Evolutionary conservation across 2,888 invertebrate species (phyloP), one percentile per base, ranked within the genome.

Genomic region (Sepioteuthis lessoniana): DNA sequence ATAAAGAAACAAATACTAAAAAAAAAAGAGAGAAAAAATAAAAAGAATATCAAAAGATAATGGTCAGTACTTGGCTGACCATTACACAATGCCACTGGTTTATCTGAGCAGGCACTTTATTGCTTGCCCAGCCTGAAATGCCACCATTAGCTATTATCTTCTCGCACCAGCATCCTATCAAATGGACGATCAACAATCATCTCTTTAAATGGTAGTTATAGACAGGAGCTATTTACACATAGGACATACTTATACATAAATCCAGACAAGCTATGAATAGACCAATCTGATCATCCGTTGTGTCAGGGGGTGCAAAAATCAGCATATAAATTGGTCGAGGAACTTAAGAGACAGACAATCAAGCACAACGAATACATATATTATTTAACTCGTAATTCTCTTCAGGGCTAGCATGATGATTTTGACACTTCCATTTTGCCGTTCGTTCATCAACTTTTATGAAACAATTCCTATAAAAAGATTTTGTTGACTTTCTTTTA

Each of bases 301-400:
- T n/a, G 76, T 76, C 76, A 76, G 35, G 76, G 76, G 76, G 76
- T 76, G 76, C 76, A 35, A 16, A 35, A 76, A 76, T 76, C 76
- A 35, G 76, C 76, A 76, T 76, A 76, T 76, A 76, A 76, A 76
- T 76, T 76, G 76, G 35, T 76, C 76, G n/a, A n/a, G 76, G n/a
- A 76, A 76, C 21, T 13, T 76, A n/a, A 16, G n/a, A 35, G 76
- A 76, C 76, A 76, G n/a, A 76, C 76, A 76, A 76, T 76, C n/a
- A 76, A 76, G 19, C n/a, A 35, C n/a, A 76, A 76, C n/a, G 10
- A 35, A 76, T n/a, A n/a, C 76, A 76, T 76, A n/a, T 60, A 60
- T 60, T 60, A 60, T 60, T 60, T 60, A 60, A 60, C 60, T 60
- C 31, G 60, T 25, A 60, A 28, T 31, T 60, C 60, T 60, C 28